Conservation (phyloP, 2,797 vertebrate genomes). For the Oreonectes daqikongensis region DNA sequence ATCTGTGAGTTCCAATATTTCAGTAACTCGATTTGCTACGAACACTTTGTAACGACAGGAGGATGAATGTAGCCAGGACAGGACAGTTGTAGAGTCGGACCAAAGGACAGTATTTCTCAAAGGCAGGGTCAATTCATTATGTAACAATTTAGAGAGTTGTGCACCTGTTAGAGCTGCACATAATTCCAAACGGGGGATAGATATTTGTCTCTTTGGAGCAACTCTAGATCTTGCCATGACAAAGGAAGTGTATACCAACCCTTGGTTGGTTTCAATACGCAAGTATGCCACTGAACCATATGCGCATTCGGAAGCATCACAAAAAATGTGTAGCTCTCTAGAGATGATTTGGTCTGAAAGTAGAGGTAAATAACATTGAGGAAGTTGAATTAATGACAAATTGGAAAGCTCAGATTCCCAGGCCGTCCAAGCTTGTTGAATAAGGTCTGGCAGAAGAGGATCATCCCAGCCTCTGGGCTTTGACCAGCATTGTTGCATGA, state of each 20-base stretch:
- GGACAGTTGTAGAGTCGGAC: not conserved
- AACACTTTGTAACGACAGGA: not conserved
- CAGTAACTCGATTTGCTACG: not conserved
- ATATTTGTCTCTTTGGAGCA: not conserved
- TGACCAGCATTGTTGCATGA: not conserved
- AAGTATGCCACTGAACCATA: not conserved
- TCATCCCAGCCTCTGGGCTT: not conserved
- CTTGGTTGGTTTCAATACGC: not conserved
- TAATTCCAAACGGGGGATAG: not conserved
- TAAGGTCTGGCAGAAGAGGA: not conserved
- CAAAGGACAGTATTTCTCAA: not conserved
- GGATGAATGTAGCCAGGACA: not conserved
- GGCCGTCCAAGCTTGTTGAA: not conserved
- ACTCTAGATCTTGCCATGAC: slow-evolving; percentile 4
- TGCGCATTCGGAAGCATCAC: not conserved
- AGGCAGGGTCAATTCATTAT: not conserved
- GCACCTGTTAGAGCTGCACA: not conserved
- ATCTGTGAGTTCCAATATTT: not conserved
- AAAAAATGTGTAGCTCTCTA: not conserved
- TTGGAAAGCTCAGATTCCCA: not conserved
- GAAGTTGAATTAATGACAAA: not conserved
- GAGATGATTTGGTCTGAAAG: not conserved
- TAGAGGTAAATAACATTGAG: not conserved
- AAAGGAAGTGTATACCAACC: not conserved
- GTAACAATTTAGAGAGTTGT: not conserved